Conservation (phyloP, 2,113 vertebrate genomes). For the Dicerorhinus sumatrensis region DNA sequence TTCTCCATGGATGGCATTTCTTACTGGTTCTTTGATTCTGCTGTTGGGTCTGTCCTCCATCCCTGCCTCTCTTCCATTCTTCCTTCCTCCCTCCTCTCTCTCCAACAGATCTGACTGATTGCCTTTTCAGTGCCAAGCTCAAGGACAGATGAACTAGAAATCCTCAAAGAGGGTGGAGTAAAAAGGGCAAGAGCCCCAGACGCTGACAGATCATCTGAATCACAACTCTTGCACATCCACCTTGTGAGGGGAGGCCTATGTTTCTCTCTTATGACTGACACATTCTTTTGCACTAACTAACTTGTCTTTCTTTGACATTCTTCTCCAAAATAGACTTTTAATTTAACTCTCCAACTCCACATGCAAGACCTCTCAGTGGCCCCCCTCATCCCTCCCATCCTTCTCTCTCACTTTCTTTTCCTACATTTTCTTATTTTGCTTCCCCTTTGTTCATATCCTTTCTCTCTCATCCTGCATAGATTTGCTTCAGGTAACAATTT, state of each 20-base stretch:
- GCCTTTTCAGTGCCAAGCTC: not conserved
- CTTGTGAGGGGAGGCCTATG: accelerated
- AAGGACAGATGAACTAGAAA: not conserved
- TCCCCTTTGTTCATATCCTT: not conserved
- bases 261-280: not conserved
- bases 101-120: not conserved
- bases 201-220: not conserved
- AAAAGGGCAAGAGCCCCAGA: not conserved
- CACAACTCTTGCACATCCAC: accelerated
- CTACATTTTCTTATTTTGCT: not conserved
- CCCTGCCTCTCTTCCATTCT: not conserved
- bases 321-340: not conserved
- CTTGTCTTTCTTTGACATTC: not conserved
- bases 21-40: not conserved
- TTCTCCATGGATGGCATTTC: not conserved
- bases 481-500: not conserved
- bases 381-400: accelerated
- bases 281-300: not conserved
- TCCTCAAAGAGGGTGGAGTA: not conserved
- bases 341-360: not conserved
- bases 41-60: not conserved
- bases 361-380: accelerated
- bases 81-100: not conserved
- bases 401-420: not conserved
- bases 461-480: not conserved